Evolutionary conservation across 2,888 invertebrate species (phyloP), one percentile per base, ranked within the genome.

Genomic region (Marasmarcha lunaedactyla): DNA sequence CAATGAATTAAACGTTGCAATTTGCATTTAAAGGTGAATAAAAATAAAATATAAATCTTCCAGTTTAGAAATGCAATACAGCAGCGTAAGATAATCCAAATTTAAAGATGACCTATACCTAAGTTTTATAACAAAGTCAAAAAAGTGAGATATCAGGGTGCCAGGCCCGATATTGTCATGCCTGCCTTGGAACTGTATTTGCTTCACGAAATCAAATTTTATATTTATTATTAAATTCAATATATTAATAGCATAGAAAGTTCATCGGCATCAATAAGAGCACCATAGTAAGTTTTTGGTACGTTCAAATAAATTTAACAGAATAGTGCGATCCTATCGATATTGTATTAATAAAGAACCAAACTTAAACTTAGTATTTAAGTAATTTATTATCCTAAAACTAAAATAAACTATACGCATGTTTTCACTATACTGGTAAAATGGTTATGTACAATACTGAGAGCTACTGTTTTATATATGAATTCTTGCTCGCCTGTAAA

Each of bases 401-500:
- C 72, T 70, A 70, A 69, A 68, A 20, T 7, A 78, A 78, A 78
- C 83, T 84, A 81, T 84, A 84, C 77, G 84, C 84, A 84, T 84
- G 84, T 84, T 84, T 84, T 83, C 83, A 84, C 81, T 83, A 78
- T 84, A 83, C 78, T 79, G 79, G 78, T 79, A 79, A 79, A 79
- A 78, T 76, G 81, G 79, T 83, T 81, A 83, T 81, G 79, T 83
- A 84, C 74, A 78, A 81, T 81, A 79, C 64, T 78, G 74, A 78
- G 79, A 81, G 79, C 81, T 81, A 73, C 74, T 73, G 81, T 84
- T 84, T 84, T 84, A 79, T 84, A 84, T 81, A 83, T 81, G 81
- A 84, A 83, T 84, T 83, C 83, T 84, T 81, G 84, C 81, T 84
- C 84, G 84, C 84, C 74, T 84, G 84, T 84, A 84, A 79, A 79